Percentiles rank a stretch among this genome's conserved stretches.
These are phyloP conservation scores for Syritta pipiens DNA, from an alignment of 2,888 invertebrate genomes.

Conservation along the genomic window DNA sequence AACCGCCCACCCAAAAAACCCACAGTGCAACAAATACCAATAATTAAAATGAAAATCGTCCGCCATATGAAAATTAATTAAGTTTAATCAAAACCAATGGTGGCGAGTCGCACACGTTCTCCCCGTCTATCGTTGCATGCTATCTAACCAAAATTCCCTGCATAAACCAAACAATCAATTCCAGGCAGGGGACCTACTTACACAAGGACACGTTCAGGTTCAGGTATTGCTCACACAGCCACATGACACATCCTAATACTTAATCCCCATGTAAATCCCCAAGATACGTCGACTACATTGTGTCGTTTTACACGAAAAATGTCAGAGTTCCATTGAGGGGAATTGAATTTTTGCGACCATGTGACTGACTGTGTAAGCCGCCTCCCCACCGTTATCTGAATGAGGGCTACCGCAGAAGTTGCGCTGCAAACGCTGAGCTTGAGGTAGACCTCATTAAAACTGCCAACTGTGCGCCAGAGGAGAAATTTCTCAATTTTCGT, in stretches of 20 bases:
- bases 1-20: too few species aligned
- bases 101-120: too few species aligned
- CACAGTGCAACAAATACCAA: neutral
- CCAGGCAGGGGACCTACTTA: slow-evolving; percentile 2
- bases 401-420: slow-evolving; percentile 29
- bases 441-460: slow-evolving; percentile 59
- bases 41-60: slow-evolving; percentile 46
- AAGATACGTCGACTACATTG: neutral
- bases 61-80: slow-evolving; percentile 49
- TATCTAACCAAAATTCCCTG: neutral
- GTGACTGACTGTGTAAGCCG: neutral
- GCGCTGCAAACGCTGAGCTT: slow-evolving; percentile 23
- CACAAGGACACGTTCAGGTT: neutral
- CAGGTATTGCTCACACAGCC: too few species aligned
- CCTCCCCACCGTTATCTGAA: slow-evolving; percentile 17
- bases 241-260: slow-evolving; percentile 8
- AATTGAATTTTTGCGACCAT: slow-evolving; percentile 27
- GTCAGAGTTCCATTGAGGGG: slow-evolving; percentile 5
- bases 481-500: slow-evolving; percentile 53
- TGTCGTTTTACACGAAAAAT: slow-evolving; percentile 3
- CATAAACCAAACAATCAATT: slow-evolving; percentile 24
- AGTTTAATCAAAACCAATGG: slow-evolving; percentile 17
- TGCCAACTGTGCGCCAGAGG: slow-evolving; percentile 40
- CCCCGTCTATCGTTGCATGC: too few species aligned
- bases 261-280: neutral